A percentile compares a stretch with the other conserved stretches of the same genome.
phyloP scores from a whole-genome alignment of 2,113 vertebrate genomes.

The Solea senegalensis region DNA sequence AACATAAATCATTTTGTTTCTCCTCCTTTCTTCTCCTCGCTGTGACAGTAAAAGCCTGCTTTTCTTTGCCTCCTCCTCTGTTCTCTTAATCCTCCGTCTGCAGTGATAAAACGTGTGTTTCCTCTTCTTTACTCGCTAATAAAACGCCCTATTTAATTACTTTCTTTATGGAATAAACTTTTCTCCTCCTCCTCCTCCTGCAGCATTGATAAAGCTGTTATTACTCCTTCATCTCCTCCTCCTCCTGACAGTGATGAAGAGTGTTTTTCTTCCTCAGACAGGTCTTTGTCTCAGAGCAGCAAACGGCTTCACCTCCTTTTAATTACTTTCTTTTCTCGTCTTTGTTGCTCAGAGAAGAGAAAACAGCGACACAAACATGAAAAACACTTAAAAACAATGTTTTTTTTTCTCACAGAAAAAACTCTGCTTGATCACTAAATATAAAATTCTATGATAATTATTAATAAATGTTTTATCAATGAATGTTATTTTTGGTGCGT shows the following conservation, averaged over 20 bases:
- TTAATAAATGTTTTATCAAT: too few species aligned
- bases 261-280: constrained; percentile 50
- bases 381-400: too few species aligned
- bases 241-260: constrained; percentile 64
- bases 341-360: constrained; percentile 15
- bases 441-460: too few species aligned
- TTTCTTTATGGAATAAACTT: constrained; percentile 36
- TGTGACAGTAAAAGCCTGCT: too few species aligned
- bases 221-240: constrained; percentile 27
- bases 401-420: background rate
- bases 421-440: too few species aligned
- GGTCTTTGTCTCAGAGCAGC: constrained; percentile 42
- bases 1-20: background rate
- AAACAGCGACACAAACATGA: constrained; percentile 15
- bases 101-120: constrained; percentile 1
- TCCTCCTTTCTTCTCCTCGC: background rate
- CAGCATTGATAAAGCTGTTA: constrained; percentile 27
- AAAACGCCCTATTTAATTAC: constrained; percentile 33
- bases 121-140: constrained; percentile 28
- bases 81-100: too few species aligned
- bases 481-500: too few species aligned
- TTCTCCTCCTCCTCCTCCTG: constrained; percentile 7
- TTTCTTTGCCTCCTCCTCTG: too few species aligned
- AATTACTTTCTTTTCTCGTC: constrained; percentile 46
- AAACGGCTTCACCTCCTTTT: constrained; percentile 43